Evolutionary conservation across 2,888 invertebrate species (phyloP).

Genomic region (Tenthredo amoena): DNA sequence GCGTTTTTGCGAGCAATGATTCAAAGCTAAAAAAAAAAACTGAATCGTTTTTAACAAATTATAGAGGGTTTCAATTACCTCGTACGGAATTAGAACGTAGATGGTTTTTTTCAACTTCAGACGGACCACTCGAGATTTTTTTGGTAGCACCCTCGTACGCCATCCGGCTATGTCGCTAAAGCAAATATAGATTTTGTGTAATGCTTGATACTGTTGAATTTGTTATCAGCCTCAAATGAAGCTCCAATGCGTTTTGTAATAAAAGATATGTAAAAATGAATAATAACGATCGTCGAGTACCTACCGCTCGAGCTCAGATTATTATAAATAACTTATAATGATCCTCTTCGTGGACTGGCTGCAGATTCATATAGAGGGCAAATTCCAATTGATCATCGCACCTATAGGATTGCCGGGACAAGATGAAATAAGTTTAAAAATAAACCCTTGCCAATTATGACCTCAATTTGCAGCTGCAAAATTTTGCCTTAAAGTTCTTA

Average conservation of each 20-base stretch:
- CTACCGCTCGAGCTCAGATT: not conserved
- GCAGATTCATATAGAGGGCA: not conserved
- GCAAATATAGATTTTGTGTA: conserved; percentile 8
- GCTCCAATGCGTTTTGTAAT: not conserved
- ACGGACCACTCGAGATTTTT: conserved; percentile 15
- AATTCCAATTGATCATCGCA: not conserved
- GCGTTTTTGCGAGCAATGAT: not conserved
- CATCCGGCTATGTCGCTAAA: not conserved
- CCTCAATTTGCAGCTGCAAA: not conserved
- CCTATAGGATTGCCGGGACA: not conserved
- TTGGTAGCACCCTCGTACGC: not conserved
- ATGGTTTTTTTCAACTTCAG: not conserved
- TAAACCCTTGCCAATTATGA: not conserved
- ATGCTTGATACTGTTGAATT: not conserved
- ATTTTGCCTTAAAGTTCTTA: not conserved
- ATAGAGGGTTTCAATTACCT: conserved; percentile 1
- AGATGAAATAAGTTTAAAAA: not conserved
- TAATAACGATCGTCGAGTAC: not conserved
- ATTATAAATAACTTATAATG: conserved; percentile 1
- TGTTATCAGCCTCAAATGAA: not conserved
- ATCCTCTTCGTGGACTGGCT: not conserved
- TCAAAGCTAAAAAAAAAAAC: not conserved
- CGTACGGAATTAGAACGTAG: not conserved
- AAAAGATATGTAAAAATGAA: not conserved
- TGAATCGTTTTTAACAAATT: not conserved